Conservation (phyloP, 2,113 vertebrate genomes). For the Panthera leo region DNA sequence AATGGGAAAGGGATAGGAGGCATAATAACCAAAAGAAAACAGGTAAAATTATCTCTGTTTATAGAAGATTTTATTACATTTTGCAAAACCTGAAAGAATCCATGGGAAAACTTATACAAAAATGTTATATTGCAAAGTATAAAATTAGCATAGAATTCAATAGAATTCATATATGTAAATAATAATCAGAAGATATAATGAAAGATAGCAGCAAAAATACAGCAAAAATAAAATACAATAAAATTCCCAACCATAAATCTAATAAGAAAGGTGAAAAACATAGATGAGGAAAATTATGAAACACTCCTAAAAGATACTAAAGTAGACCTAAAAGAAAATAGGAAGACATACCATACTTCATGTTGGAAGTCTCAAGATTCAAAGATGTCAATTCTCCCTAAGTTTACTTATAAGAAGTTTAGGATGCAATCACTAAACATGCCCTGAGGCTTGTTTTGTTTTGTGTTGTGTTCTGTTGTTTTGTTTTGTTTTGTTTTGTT, state of each 20-base stretch:
- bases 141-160: background rate
- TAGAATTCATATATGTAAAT: background rate
- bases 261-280: background rate
- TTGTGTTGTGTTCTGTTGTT: background rate
- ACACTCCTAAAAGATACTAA: background rate
- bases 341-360: background rate
- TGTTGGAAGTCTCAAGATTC: background rate
- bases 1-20: background rate
- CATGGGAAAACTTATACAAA: background rate
- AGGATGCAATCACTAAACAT: background rate
- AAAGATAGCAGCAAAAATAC: background rate
- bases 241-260: background rate
- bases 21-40: background rate
- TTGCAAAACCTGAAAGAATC: background rate
- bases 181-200: background rate
- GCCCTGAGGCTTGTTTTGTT: background rate
- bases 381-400: background rate
- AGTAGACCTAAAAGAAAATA: background rate
- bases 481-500: background rate
- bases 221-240: background rate
- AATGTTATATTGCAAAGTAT: background rate
- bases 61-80: background rate
- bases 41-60: background rate
- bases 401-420: background rate
- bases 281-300: conserved; percentile 27